phyloP scores from a whole-genome alignment of 2,113 vertebrate species.

The Lepisosteus osseus region DNA sequence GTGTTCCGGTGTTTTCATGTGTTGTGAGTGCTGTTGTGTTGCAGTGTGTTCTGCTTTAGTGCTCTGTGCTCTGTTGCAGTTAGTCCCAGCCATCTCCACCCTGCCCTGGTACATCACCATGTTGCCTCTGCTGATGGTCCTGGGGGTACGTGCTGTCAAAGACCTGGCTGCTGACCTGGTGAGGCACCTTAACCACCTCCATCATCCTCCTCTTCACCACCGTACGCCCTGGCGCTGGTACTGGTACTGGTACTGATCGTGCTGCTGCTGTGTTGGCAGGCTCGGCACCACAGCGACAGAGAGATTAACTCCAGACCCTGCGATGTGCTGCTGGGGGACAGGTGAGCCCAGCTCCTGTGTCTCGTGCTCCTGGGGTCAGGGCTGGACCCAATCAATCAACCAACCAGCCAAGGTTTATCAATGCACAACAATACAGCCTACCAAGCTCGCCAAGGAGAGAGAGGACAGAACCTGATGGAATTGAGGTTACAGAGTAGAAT shows the following conservation, averaged over 20 bases:
- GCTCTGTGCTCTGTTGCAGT: constrained; percentile 52
- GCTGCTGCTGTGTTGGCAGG: constrained; percentile 55
- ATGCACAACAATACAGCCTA: too few species aligned
- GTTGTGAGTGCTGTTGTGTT: constrained; percentile 11
- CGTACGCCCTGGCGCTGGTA: constrained; percentile 20
- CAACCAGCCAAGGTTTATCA: too few species aligned
- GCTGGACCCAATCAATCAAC: too few species aligned
- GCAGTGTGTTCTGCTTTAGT: neutral
- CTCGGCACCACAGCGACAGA: constrained; percentile 76
- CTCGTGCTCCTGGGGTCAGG: too few species aligned
- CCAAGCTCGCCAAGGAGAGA: too few species aligned
- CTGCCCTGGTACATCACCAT: constrained; percentile 86
- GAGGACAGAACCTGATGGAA: too few species aligned
- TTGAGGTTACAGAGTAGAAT: too few species aligned
- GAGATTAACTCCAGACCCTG: constrained; percentile 80
- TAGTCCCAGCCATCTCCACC: constrained; percentile 78
- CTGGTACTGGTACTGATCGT: neutral
- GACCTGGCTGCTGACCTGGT: constrained; percentile 84
- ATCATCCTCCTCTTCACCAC: neutral
- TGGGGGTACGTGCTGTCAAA: constrained; percentile 72
- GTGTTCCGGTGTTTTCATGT: too few species aligned
- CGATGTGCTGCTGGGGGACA: constrained; percentile 73
- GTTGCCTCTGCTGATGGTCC: constrained; percentile 68
- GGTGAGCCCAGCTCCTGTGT: constrained; percentile 58
- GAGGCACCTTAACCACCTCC: constrained; percentile 44